phyloP scores from a whole-genome alignment of 2,113 vertebrate genomes.

The Todiramphus chloris region DNA sequence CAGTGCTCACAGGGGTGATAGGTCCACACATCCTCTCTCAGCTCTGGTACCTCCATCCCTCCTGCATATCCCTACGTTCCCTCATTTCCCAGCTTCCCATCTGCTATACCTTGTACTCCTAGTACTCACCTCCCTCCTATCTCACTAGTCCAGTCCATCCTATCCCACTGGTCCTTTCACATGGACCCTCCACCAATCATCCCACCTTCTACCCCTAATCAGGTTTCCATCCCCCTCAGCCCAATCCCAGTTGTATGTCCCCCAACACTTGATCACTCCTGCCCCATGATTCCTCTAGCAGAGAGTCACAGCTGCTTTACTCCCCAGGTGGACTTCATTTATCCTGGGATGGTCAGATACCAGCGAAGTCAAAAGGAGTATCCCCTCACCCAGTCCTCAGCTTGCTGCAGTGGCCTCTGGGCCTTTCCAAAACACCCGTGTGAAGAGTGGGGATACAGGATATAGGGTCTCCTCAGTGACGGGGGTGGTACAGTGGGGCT shows the following conservation, averaged over 20 bases:
- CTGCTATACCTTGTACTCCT: not conserved
- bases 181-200: not conserved
- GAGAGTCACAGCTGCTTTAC: not conserved
- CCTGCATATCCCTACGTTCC: not conserved
- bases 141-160: not conserved
- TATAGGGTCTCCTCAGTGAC: not conserved
- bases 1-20: not conserved
- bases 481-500: not conserved
- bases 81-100: not conserved
- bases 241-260: not conserved
- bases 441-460: not conserved
- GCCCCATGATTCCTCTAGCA: not conserved
- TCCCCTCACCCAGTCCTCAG: not conserved
- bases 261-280: rapidly evolving
- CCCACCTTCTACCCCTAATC: not conserved
- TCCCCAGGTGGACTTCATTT: not conserved
- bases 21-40: not conserved
- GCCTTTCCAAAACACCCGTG: not conserved
- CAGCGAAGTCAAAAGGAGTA: not conserved
- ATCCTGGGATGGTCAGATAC: not conserved
- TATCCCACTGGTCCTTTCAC: rapidly evolving
- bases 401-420: not conserved
- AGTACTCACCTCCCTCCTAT: not conserved
- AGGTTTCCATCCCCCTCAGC: not conserved
- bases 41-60: not conserved